These are phyloP conservation scores for Coronaproctus castanopsis DNA, from an alignment of 2,888 invertebrate species.

Conservation along the genomic window DNA sequence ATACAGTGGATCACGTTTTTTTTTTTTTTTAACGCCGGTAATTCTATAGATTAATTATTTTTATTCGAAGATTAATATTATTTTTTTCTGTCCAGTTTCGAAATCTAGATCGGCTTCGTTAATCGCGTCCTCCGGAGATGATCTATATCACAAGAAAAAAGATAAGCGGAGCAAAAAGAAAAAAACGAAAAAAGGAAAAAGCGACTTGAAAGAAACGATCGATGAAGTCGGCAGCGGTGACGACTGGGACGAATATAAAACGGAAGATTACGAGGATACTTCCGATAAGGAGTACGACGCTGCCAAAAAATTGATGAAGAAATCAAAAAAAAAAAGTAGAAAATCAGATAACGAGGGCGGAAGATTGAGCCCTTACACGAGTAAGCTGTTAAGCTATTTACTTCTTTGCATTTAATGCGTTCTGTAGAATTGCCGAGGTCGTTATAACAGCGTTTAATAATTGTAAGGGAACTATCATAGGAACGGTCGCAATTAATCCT, in stretches of 20 bases:
- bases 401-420: too few species aligned
- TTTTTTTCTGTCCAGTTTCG: slow-evolving; percentile 2
- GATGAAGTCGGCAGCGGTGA: slow-evolving; percentile 2
- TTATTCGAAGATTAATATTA: too few species aligned
- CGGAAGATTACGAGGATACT: neutral
- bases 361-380: slow-evolving; percentile 7
- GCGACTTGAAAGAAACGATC: slow-evolving; percentile 18
- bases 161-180: slow-evolving; percentile 25
- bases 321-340: slow-evolving; percentile 3
- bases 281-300: slow-evolving; percentile 5
- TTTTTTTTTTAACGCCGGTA: too few species aligned
- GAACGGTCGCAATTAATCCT: too few species aligned
- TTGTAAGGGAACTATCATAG: too few species aligned
- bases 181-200: slow-evolving; percentile 22
- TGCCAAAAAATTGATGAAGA: neutral
- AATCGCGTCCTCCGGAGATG: slow-evolving; percentile 1
- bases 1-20: too few species aligned
- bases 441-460: too few species aligned
- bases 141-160: slow-evolving; percentile 21
- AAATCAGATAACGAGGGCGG: slow-evolving; percentile 4
- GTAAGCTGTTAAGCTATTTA: neutral
- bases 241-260: neutral
- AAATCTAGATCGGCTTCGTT: slow-evolving; percentile 11
- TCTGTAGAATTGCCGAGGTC: too few species aligned
- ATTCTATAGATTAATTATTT: too few species aligned